A percentile compares a stretch with the other conserved stretches of the same genome.
Conservation (phyloP, 2,888 invertebrate genomes). For the Campaea margaritaria region DNA sequence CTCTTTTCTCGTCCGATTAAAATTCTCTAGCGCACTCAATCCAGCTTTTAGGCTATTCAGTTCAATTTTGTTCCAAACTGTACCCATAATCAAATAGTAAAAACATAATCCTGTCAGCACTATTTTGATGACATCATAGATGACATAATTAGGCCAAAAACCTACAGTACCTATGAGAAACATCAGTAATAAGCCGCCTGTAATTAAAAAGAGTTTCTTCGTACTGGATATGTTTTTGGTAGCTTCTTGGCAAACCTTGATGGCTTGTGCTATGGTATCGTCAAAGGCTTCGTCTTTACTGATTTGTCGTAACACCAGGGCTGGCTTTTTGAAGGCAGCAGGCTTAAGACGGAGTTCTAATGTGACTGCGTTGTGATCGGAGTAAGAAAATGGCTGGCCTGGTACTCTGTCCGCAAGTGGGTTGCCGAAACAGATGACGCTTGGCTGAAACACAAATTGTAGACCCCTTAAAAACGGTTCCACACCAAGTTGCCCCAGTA, state of each 20-base stretch:
- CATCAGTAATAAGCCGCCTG: slow-evolving; percentile 79
- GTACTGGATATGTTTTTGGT: slow-evolving; percentile 77
- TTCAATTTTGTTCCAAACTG: slow-evolving; percentile 93
- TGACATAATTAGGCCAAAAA: slow-evolving; percentile 77
- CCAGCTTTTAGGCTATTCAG: slow-evolving; percentile 91
- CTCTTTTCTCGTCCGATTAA: slow-evolving; percentile 55
- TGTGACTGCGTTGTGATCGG: slow-evolving; percentile 95
- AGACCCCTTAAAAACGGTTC: not conserved
- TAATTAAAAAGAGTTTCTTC: slow-evolving; percentile 81
- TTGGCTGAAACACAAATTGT: slow-evolving; percentile 56
- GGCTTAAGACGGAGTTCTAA: slow-evolving; percentile 75
- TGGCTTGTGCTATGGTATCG: slow-evolving; percentile 83
- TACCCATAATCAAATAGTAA: slow-evolving; percentile 91
- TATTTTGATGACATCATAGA: slow-evolving; percentile 85
- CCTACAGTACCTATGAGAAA: slow-evolving; percentile 81
- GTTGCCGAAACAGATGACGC: slow-evolving; percentile 84
- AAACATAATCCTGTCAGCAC: slow-evolving; percentile 87
- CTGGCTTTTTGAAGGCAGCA: slow-evolving; percentile 38
- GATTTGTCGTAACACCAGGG: slow-evolving; percentile 40
- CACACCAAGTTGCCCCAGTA: too few relatives aligned
- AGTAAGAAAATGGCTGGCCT: slow-evolving; percentile 90
- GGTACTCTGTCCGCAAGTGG: slow-evolving; percentile 92
- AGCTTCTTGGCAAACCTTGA: slow-evolving; percentile 86
- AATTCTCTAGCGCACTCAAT: slow-evolving; percentile 88
- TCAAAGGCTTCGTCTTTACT: slow-evolving; percentile 53